These are phyloP conservation scores for Bufo bufo DNA, from an alignment of 2,113 vertebrate genomes.

Conservation along the genomic window DNA sequence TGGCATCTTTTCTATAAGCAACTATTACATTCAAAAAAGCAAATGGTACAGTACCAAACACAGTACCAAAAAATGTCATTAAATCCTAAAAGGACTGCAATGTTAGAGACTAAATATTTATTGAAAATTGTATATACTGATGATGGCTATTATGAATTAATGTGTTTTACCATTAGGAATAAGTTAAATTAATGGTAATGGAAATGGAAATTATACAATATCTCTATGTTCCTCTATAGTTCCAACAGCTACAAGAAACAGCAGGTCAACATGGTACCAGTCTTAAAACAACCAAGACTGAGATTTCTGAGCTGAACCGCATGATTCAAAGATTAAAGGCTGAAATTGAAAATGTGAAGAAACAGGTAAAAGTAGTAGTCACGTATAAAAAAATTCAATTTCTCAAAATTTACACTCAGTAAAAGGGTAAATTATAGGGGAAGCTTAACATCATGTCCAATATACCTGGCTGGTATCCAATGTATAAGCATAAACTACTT, in stretches of 20 bases:
- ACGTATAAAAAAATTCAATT: not conserved
- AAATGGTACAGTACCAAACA: not conserved
- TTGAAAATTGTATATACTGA: not conserved
- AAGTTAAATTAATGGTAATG: not conserved
- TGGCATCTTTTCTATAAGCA: not conserved
- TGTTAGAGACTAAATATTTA: not conserved
- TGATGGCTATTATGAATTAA: not conserved
- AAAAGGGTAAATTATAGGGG: no score
- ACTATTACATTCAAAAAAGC: not conserved
- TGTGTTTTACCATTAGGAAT: not conserved
- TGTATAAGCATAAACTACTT: not conserved
- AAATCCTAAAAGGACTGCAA: not conserved
- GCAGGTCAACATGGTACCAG: constrained; percentile 80
- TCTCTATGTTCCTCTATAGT: constrained; percentile 65
- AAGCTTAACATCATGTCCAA: not conserved
- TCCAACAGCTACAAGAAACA: constrained; percentile 79
- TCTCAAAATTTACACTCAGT: not conserved
- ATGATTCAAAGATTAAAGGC: constrained; percentile 81
- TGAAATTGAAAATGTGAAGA: constrained; percentile 81
- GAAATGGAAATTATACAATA: not conserved
- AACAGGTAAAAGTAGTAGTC: constrained; percentile 72
- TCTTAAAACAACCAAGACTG: constrained; percentile 77
- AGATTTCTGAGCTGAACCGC: constrained; percentile 83
- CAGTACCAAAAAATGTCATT: not conserved
- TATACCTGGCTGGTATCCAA: not conserved